Conservation (phyloP, 2,113 vertebrate genomes). For the Protomyctophum bolini region DNA sequence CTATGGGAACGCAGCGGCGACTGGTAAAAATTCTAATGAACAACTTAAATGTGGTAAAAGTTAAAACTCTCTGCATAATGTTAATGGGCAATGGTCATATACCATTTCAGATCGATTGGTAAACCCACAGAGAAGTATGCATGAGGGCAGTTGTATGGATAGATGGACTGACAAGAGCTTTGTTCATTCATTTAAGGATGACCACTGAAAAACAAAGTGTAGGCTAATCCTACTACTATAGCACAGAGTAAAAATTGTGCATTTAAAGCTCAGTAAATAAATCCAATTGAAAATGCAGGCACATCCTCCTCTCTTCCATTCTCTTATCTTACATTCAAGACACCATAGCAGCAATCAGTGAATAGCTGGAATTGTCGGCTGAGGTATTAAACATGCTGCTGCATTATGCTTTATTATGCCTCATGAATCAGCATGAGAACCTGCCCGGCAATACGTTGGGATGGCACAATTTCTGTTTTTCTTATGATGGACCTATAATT, state of each 20-base stretch:
- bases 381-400: slow-evolving; percentile 32
- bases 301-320: slow-evolving; percentile 12
- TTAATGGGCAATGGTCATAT: no score
- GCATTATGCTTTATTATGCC: slow-evolving; percentile 2
- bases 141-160: no score
- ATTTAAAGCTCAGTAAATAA: slow-evolving; percentile 32
- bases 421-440: slow-evolving; percentile 16
- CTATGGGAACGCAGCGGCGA: no score
- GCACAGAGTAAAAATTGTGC: slow-evolving; percentile 22
- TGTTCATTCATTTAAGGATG: no score
- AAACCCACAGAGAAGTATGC: no score
- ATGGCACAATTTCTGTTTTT: slow-evolving; percentile 19
- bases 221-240: background rate
- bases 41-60: no score
- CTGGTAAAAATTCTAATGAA: no score
- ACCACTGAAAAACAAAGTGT: background rate
- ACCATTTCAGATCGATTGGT: no score
- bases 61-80: no score
- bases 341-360: slow-evolving; percentile 60
- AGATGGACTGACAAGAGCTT: no score
- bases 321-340: background rate
- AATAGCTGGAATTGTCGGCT: slow-evolving; percentile 11
- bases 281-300: slow-evolving; percentile 34
- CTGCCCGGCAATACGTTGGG: slow-evolving; percentile 11
- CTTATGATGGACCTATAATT: slow-evolving; percentile 58